Evolutionary conservation across 1,140 invertebrate species (phyloP), one percentile per base, ranked within the genome.

Genomic region (Drosophila tristis): DNA sequence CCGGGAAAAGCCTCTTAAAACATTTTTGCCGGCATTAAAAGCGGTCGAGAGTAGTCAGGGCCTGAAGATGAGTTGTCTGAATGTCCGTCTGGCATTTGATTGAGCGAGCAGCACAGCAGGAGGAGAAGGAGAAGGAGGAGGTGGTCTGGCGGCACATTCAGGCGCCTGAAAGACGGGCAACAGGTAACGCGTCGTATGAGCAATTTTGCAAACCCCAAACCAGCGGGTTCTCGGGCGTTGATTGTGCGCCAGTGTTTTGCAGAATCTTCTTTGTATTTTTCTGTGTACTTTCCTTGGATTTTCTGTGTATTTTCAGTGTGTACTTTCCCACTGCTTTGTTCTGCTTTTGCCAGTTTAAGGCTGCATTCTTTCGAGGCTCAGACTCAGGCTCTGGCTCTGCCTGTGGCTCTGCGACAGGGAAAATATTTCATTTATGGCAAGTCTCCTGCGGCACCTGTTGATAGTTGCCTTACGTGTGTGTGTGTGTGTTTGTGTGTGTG

Each of bases 131-230:
- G 4, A 1, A 11, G 4, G 31, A 9, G 8, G 0, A 6, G 2
- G 20, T 20, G 20, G 20, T 20, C 20, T 20, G 20, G 20, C 16
- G 16, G 16, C 16, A 16, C 16, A 16, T 16, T 16, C 16, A 16
- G 16, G 16, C 20, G 20, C 20, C 31, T 9, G 31, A 39, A 39
- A 39, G 35, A 39, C 35, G 48, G 67, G 68, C 79, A 82, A 68
- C 79, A 81, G 74, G 78, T 81, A 54, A 44, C 39, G 50, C 9
- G 78, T 67, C 67, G 78, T 76, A 80, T 66, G 50, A 58, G 51
- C 23, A 80, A 80, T 64, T 64, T 63, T 61, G 6, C 15, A 31
- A 23, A 4, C 5, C 0, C 20, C 15, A 35, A 11, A 9, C 31
- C 11, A 13, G 11, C 1, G 35, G 13, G 57, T 55, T 47, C 26